A percentile compares a stretch with the other conserved stretches of the same genome.
Conservation (phyloP, 1,140 invertebrate species). For the Drosophila ohnishii region DNA sequence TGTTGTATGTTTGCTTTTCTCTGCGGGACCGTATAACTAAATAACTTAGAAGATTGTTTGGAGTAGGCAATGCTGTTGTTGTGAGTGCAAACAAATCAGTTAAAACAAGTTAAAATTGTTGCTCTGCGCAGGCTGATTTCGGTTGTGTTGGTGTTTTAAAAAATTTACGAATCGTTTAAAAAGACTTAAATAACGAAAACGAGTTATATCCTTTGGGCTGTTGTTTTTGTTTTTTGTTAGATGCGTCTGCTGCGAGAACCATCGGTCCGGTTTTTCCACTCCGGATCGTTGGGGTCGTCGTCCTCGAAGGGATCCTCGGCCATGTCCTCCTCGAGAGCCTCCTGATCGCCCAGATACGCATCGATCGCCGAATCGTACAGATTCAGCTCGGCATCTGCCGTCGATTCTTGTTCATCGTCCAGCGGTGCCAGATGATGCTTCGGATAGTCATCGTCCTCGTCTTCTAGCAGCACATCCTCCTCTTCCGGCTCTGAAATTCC, state of each 20-base stretch:
- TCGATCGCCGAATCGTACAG: constrained; percentile 55
- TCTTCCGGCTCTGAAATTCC: constrained; percentile 50
- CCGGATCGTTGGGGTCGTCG: constrained; percentile 92
- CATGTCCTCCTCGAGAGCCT: constrained; percentile 83
- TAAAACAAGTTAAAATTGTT: constrained; percentile 70
- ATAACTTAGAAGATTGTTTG: constrained; percentile 70
- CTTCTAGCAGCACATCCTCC: constrained; percentile 54
- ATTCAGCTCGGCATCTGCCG: constrained; percentile 11
- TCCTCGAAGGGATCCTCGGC: constrained; percentile 85
- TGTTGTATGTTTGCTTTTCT: constrained; percentile 16
- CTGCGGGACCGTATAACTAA: constrained; percentile 63
- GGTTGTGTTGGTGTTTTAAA: constrained; percentile 28
- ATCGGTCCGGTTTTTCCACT: constrained; percentile 85
- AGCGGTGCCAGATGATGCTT: constrained; percentile 72
- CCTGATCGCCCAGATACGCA: constrained; percentile 61
- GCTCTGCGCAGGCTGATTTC: constrained; percentile 22
- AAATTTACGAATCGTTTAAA: constrained; percentile 55
- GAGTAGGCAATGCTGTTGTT: constrained; percentile 36
- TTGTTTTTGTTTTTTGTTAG: constrained; percentile 30
- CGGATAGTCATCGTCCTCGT: constrained; percentile 68
- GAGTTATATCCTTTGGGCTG: constrained; percentile 64
- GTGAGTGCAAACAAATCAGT: constrained; percentile 48
- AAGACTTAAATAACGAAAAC: constrained; percentile 47
- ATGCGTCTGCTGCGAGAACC: constrained; percentile 50
- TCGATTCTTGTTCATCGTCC: constrained; percentile 55